These are phyloP conservation scores for Orchestes rusci DNA, from an alignment of 2,888 invertebrate genomes.

Conservation along the genomic window DNA sequence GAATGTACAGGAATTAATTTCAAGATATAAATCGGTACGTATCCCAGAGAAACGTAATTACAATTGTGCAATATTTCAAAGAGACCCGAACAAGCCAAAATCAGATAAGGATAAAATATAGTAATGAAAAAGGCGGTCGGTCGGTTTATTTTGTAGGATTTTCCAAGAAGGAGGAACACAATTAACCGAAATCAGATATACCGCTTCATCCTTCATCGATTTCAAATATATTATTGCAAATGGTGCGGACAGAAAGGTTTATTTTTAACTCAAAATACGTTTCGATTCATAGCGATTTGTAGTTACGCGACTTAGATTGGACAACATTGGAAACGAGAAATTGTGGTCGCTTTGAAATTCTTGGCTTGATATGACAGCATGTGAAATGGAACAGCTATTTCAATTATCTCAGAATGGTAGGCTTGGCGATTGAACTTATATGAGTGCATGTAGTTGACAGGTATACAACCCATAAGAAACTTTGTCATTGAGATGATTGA, in stretches of 20 bases:
- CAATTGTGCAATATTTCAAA: constrained; percentile 14
- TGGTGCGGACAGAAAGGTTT: constrained; percentile 37
- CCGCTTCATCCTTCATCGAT: constrained; percentile 41
- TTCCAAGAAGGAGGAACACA: constrained; percentile 27
- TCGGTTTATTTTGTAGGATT: constrained; percentile 16
- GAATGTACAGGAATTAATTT: too few relatives aligned
- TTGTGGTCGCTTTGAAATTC: too few relatives aligned
- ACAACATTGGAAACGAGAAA: too few relatives aligned
- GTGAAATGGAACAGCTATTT: too few relatives aligned
- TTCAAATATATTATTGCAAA: constrained; percentile 44
- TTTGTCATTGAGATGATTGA: too few relatives aligned
- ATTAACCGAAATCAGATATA: constrained; percentile 39
- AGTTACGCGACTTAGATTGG: constrained; percentile 2
- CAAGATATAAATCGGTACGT: too few relatives aligned
- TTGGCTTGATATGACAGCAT: too few relatives aligned
- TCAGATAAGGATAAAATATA: constrained; percentile 29
- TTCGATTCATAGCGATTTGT: too few relatives aligned
- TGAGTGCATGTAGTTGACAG: too few relatives aligned
- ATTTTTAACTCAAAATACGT: constrained; percentile 29
- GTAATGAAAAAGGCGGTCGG: constrained; percentile 29
- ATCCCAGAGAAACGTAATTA: constrained; percentile 15
- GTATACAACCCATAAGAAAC: too few relatives aligned
- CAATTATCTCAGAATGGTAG: too few relatives aligned
- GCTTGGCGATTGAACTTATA: too few relatives aligned
- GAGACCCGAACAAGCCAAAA: constrained; percentile 19